Conservation (phyloP, 92 coral and sea anemone genomes). For the Epizoanthus scotinus region DNA sequence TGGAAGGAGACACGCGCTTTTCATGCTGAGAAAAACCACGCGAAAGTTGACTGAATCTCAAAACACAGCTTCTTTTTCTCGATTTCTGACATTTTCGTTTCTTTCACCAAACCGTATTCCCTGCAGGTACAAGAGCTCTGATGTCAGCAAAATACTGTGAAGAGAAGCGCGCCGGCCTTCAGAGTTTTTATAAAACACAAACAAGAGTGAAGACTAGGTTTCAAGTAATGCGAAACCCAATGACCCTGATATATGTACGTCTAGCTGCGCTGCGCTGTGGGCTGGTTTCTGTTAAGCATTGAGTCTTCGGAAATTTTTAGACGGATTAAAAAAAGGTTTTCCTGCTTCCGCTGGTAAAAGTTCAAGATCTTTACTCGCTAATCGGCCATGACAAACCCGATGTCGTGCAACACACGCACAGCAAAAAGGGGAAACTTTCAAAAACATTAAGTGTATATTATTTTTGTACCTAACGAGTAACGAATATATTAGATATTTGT, state of each 20-base stretch:
- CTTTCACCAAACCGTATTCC: no score
- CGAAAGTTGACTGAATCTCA: conserved; percentile 18
- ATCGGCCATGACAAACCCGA: background rate
- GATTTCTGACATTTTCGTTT: no score
- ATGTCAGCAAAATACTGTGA: background rate
- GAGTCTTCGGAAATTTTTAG: conserved; percentile 32
- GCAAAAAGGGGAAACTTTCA: no score
- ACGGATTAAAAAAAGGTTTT: conserved; percentile 22
- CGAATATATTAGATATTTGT: background rate
- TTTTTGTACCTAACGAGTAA: background rate
- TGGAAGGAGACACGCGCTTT: conserved; percentile 24
- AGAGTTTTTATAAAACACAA: conserved; percentile 24
- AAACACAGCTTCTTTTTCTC: background rate
- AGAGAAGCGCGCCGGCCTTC: conserved; percentile 14
- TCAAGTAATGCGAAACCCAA: conserved; percentile 33
- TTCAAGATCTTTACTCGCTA: conserved; percentile 17
- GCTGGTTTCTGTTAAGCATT: conserved; percentile 40
- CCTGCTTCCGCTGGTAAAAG: conserved; percentile 35
- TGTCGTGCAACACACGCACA: no score
- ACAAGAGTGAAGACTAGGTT: background rate
- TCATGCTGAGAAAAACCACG: conserved; percentile 42
- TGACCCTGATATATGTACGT: conserved; percentile 14
- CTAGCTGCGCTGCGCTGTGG: background rate
- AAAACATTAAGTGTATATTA: background rate
- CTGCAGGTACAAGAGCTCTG: background rate